phyloP scores from a whole-genome alignment of 2,888 invertebrate species.

The Selenia dentaria region DNA sequence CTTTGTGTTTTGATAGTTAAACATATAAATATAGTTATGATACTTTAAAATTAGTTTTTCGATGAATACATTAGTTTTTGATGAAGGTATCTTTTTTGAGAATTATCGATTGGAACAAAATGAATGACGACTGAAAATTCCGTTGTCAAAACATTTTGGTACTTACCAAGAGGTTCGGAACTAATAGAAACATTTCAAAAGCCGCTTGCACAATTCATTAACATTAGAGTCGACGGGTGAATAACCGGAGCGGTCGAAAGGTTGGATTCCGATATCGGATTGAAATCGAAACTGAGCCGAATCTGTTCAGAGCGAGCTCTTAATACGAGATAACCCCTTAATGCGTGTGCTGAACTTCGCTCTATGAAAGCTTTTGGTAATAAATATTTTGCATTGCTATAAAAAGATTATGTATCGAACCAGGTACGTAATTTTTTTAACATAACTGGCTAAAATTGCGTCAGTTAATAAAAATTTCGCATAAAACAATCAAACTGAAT shows the following conservation, averaged over 20 bases:
- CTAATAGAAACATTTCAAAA: constrained; percentile 64
- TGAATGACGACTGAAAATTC: constrained; percentile 11
- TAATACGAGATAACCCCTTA: constrained; percentile 71
- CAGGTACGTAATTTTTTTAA: too few relatives aligned
- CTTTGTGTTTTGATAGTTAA: constrained; percentile 32
- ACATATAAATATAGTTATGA: constrained; percentile 53
- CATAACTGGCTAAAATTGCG: too few relatives aligned
- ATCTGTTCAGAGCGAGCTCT: constrained; percentile 45
- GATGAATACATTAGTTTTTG: constrained; percentile 49
- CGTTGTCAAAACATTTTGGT: constrained; percentile 27
- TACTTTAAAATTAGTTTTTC: constrained; percentile 61
- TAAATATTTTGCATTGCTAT: constrained; percentile 37
- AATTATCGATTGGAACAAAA: constrained; percentile 3
- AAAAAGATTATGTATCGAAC: too few relatives aligned
- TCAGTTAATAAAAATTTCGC: too few relatives aligned
- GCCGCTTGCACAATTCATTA: constrained; percentile 75
- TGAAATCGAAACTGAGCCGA: constrained; percentile 70
- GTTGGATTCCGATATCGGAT: constrained; percentile 49
- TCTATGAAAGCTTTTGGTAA: constrained; percentile 39
- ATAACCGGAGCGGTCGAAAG: constrained; percentile 64
- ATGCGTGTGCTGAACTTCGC: constrained; percentile 61
- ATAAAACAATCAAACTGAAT: too few relatives aligned
- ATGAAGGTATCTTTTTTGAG: constrained; percentile 16
- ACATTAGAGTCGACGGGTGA: constrained; percentile 60
- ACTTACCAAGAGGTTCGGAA: constrained; percentile 11